These are phyloP conservation scores for Temnothorax rugatulus DNA, from an alignment of 2,888 invertebrate species.

Conservation along the genomic window DNA sequence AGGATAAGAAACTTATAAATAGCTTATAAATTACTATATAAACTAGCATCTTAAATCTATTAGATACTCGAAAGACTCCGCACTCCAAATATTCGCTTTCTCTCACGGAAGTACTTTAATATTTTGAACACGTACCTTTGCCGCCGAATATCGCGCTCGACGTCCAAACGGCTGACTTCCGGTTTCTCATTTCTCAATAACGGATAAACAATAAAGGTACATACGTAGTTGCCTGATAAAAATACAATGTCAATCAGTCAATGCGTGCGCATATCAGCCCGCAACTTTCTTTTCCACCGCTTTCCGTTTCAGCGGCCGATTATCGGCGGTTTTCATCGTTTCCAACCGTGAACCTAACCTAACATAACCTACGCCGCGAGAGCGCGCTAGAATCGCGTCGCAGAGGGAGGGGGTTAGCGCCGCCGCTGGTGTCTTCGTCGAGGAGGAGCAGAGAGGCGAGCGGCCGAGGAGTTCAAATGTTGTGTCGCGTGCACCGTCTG, in stretches of 20 bases:
- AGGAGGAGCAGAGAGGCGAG: not conserved
- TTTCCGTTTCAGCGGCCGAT: not conserved
- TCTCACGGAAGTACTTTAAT: not conserved
- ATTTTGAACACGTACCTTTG: not conserved
- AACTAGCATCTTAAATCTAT: not conserved
- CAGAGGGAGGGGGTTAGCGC: not conserved
- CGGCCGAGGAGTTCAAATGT: conserved; percentile 37
- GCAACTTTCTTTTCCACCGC: not conserved
- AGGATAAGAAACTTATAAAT: not conserved
- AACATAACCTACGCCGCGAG: not conserved
- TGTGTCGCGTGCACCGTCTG: conserved; percentile 22
- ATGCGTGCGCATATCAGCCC: not conserved
- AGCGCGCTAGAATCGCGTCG: conserved; percentile 12
- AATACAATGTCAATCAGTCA: not conserved
- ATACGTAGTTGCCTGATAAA: not conserved
- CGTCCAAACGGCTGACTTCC: not conserved
- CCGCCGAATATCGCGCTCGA: not conserved
- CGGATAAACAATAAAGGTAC: not conserved
- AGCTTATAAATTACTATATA: not conserved
- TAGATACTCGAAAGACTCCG: not conserved
- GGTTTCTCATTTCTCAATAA: not conserved
- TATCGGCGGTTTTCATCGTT: not conserved
- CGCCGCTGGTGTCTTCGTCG: conserved; percentile 19
- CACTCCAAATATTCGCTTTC: not conserved
- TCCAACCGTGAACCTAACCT: not conserved